Evolutionary conservation across 2,888 invertebrate species (phyloP).

Genomic region (Eupithecia tripunctaria): DNA sequence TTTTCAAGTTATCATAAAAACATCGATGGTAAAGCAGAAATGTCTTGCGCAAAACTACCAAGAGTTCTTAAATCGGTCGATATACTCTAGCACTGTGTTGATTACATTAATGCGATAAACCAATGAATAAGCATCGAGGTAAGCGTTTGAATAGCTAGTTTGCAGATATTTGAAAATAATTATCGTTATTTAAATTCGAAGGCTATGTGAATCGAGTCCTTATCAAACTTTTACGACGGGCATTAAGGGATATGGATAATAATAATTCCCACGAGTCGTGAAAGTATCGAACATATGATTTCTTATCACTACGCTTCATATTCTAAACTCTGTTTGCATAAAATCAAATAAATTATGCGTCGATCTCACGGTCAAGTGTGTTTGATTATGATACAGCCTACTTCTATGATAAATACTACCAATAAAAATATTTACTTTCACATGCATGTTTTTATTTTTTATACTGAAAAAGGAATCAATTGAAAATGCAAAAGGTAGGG

Average conservation of each 20-base stretch:
- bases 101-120: slow-evolving; percentile 23
- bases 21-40: not conserved
- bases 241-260: slow-evolving; percentile 25
- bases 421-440: slow-evolving; percentile 40
- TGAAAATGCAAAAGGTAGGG: not conserved
- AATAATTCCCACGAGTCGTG: slow-evolving; percentile 33
- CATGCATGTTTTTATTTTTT: slow-evolving; percentile 18
- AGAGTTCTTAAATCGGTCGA: not conserved
- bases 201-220: slow-evolving; percentile 40
- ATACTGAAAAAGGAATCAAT: not conserved
- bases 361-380: slow-evolving; percentile 41
- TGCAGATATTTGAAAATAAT: slow-evolving; percentile 35
- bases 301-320: slow-evolving; percentile 64
- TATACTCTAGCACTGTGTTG: slow-evolving; percentile 2
- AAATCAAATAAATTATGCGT: slow-evolving; percentile 32
- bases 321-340: slow-evolving; percentile 53
- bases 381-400: slow-evolving; percentile 31
- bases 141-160: slow-evolving; percentile 25
- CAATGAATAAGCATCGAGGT: slow-evolving; percentile 30
- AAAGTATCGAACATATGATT: slow-evolving; percentile 52
- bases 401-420: slow-evolving; percentile 22
- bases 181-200: slow-evolving; percentile 41
- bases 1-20: not conserved
- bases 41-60: not conserved
- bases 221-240: slow-evolving; percentile 46